phyloP scores from a whole-genome alignment of 35 echinoderm and acorn worm species.

The Heliocidaris tuberculata region DNA sequence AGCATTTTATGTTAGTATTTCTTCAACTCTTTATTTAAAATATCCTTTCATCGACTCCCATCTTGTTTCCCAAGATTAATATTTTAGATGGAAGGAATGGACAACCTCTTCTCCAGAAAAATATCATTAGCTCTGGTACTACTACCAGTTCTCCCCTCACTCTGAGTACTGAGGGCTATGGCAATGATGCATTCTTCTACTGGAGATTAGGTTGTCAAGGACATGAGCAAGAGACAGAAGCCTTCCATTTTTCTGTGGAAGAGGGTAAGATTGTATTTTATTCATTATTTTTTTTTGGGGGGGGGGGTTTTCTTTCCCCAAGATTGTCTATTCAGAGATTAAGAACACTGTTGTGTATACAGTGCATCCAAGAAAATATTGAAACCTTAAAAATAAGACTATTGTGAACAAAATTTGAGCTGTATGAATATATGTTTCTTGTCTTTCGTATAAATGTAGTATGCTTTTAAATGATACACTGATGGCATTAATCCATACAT shows the following conservation, averaged over 20 bases:
- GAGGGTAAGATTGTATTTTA: slow-evolving; percentile 36
- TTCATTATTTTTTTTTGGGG: slow-evolving; percentile 12
- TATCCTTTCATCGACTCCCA: background rate
- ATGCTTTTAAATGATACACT: too few relatives aligned
- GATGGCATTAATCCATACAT: too few relatives aligned
- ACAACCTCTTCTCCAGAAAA: slow-evolving; percentile 64
- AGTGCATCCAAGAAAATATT: too few relatives aligned
- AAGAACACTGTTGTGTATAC: too few relatives aligned
- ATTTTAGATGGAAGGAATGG: slow-evolving; percentile 85
- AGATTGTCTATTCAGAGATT: background rate
- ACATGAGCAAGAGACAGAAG: slow-evolving; percentile 71
- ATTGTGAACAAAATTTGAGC: background rate
- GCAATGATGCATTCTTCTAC: slow-evolving; percentile 86
- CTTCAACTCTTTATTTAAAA: too few relatives aligned
- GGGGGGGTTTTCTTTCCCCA: background rate
- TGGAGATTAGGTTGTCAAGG: slow-evolving; percentile 69
- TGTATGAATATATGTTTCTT: too few relatives aligned
- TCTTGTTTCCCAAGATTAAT: slow-evolving; percentile 37
- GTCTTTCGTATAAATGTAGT: too few relatives aligned
- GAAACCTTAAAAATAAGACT: too few relatives aligned
- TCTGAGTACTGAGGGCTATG: slow-evolving; percentile 71
- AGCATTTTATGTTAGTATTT: too few relatives aligned
- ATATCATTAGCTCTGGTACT: slow-evolving; percentile 64
- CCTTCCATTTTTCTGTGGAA: slow-evolving; percentile 52
- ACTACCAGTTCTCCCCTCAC: slow-evolving; percentile 61